Evolutionary conservation across 2,888 invertebrate genomes (phyloP).

Genomic region (Allygus modestus): DNA sequence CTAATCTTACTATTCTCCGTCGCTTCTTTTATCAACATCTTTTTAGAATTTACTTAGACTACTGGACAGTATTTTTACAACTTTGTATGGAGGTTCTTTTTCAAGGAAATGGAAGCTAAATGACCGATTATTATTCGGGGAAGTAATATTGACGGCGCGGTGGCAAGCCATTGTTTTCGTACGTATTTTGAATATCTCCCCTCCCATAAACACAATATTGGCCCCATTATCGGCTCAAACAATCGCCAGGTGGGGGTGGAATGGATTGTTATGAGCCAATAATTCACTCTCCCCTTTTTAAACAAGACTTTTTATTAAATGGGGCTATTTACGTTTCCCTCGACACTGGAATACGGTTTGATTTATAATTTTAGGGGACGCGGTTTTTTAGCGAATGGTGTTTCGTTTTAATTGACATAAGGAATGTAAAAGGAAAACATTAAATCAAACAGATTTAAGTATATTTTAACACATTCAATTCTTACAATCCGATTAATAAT

Average conservation of each 20-base stretch:
- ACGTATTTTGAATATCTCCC: constrained; percentile 37
- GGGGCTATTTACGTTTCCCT: background rate
- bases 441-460: no score
- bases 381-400: no score
- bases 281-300: background rate
- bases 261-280: constrained; percentile 9
- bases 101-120: background rate
- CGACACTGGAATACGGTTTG: background rate
- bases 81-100: background rate
- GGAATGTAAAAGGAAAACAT: no score
- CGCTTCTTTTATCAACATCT: no score
- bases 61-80: no score
- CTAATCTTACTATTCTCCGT: no score
- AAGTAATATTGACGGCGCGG: constrained; percentile 1
- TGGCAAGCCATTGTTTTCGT: background rate
- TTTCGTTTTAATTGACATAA: no score
- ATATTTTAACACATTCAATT: no score
- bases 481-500: no score
- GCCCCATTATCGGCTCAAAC: constrained; percentile 22
- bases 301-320: constrained; percentile 6
- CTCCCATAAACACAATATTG: constrained; percentile 32
- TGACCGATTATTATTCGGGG: background rate
- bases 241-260: constrained; percentile 1
- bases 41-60: no score
- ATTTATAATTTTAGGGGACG: background rate